Evolutionary conservation across 2,888 invertebrate species (phyloP), one percentile per base, ranked within the genome.

Genomic region (Thyatira batis): DNA sequence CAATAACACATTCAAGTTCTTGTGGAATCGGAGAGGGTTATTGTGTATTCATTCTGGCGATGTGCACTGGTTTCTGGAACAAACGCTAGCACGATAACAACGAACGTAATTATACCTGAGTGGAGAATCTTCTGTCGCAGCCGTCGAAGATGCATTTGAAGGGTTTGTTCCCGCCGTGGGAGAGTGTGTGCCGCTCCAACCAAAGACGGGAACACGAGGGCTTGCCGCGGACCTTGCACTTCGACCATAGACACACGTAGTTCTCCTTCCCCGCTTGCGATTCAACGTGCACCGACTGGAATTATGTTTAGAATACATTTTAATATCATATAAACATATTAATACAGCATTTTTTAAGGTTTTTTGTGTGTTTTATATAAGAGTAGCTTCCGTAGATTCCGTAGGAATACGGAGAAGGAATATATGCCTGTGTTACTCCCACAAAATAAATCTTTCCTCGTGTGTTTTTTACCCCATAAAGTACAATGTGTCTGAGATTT

Each of bases 141-240:
- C 97, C 96, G 79, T 97, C 98, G 70, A 99, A 97, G 84, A 98
- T 98, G 90, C 98, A 99, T 76, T 97, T 95, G 92, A 97, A 98
- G 21, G 98, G 98, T 83, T 98, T 98, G 87, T 96, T 97, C 45
- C 97, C 97, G 54, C 96, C 96, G 87, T 98, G 98, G 0, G 96
- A 96, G 49, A 98, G 91, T 45, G 98, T 96, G 88, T 98, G 98
- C 48, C 98, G 93, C 83, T 98, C 98, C 65, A 98, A 91, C 98
- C 98, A 99, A 53, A 97, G 95, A 53, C 97, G 93, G 5, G 98
- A 98, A 80, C 98, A 98, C 8, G 98, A 98, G 30, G 96, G 95
- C 81, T 97, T 96, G 65, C 97, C 97, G 80, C 97, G 98, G 44
- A 98, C 98, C 85, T 98, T 98, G 92, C 98, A 98, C 50, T 96